Evolutionary conservation across 1,140 invertebrate genomes (phyloP).

Genomic region (Eulimnadia texana): DNA sequence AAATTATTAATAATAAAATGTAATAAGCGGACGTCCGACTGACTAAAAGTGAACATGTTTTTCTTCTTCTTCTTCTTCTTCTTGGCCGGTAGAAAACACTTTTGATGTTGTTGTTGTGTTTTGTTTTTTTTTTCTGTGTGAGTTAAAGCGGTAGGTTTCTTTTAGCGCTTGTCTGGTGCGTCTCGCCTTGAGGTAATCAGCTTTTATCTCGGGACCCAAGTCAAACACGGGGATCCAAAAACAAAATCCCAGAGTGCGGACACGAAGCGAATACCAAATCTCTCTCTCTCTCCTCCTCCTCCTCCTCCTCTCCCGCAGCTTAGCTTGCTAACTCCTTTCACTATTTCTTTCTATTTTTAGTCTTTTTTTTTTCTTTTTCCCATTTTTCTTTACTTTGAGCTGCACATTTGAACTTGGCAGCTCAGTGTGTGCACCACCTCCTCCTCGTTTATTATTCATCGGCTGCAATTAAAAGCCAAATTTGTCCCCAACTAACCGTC

Average conservation of each 20-base stretch:
- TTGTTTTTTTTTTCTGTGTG: not conserved
- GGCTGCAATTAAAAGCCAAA: too few species aligned
- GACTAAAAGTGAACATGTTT: not conserved
- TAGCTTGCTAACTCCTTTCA: not conserved
- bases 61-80: not conserved
- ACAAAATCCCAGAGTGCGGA: not conserved
- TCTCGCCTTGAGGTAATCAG: not conserved
- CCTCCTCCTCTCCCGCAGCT: not conserved
- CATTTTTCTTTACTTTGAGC: not conserved
- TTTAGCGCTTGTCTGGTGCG: not conserved
- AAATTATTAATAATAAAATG: too few species aligned
- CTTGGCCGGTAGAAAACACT: not conserved
- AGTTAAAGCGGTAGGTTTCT: not conserved
- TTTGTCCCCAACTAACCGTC: too few species aligned
- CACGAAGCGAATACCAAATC: not conserved
- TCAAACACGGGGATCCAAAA: not conserved
- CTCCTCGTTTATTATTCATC: not conserved
- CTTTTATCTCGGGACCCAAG: not conserved
- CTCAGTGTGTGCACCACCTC: not conserved
- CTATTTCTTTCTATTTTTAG: not conserved
- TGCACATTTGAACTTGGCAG: not conserved
- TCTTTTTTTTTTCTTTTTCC: not conserved
- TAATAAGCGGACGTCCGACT: not conserved
- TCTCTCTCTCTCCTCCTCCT: too few species aligned
- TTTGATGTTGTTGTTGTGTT: not conserved